Evolutionary conservation across 1,140 invertebrate species (phyloP).

Genomic region (Wiebesia pumilae): DNA sequence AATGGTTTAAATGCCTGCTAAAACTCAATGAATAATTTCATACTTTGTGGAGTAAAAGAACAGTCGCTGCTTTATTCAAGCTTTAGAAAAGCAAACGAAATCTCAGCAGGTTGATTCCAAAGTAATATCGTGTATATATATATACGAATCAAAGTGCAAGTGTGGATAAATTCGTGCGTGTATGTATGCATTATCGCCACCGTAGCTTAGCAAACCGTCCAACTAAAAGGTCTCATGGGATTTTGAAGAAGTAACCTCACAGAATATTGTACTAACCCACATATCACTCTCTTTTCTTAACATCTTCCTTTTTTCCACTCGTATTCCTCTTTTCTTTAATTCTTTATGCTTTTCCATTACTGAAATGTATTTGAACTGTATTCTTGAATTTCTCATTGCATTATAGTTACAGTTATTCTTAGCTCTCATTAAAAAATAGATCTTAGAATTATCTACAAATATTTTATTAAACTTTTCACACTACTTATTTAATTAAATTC

Average conservation of each 20-base stretch:
- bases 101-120: constrained; percentile 32
- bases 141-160: no score
- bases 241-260: constrained; percentile 43
- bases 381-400: no score
- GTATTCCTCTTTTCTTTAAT: background rate
- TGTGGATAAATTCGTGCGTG: background rate
- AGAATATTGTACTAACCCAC: constrained; percentile 50
- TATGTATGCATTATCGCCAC: constrained; percentile 22
- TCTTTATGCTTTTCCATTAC: no score
- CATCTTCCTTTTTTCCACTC: background rate
- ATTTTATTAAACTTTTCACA: no score
- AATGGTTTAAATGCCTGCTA: background rate
- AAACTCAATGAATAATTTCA: constrained; percentile 33
- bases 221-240: constrained; percentile 54
- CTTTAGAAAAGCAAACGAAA: constrained; percentile 28
- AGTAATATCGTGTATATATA: constrained; percentile 9
- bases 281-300: constrained; percentile 26
- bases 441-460: no score
- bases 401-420: no score
- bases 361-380: no score
- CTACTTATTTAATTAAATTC: no score
- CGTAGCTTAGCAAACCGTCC: constrained; percentile 38
- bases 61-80: background rate
- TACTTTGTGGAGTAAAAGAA: background rate
- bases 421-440: no score